A percentile compares a stretch with the other conserved stretches of the same genome.
phyloP scores from a whole-genome alignment of 2,888 invertebrate species.

The Eurois occulta region DNA sequence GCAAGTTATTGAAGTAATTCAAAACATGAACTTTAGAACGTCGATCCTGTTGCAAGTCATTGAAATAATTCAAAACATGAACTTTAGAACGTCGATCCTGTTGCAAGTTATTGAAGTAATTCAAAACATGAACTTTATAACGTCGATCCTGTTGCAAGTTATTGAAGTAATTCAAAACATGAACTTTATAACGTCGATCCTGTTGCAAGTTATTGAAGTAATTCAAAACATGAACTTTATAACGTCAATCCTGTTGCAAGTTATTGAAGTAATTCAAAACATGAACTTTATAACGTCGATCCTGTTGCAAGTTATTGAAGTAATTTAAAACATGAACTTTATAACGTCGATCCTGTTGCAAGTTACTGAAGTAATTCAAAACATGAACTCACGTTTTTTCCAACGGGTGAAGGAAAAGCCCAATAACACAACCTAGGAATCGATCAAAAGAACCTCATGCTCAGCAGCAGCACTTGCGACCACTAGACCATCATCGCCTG shows the following conservation, averaged over 20 bases:
- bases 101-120: neutral
- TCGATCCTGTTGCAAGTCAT: neutral
- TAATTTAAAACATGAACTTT: neutral
- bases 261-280: neutral
- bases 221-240: neutral
- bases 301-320: neutral
- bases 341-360: neutral
- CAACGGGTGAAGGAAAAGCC: neutral
- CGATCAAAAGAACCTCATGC: neutral
- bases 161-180: neutral
- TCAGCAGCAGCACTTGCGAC: neutral
- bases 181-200: neutral
- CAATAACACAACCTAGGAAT: neutral
- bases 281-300: neutral
- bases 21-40: no score
- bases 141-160: neutral
- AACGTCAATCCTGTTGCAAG: neutral
- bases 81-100: neutral
- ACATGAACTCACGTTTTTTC: no score
- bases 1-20: no score
- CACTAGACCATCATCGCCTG: neutral
- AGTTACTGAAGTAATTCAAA: neutral
- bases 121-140: no score
- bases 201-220: neutral
- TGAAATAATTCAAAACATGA: neutral